A percentile compares a stretch with the other conserved stretches of the same genome.
Conservation (phyloP, 1,140 invertebrate genomes). For the Drosophila varians region DNA sequence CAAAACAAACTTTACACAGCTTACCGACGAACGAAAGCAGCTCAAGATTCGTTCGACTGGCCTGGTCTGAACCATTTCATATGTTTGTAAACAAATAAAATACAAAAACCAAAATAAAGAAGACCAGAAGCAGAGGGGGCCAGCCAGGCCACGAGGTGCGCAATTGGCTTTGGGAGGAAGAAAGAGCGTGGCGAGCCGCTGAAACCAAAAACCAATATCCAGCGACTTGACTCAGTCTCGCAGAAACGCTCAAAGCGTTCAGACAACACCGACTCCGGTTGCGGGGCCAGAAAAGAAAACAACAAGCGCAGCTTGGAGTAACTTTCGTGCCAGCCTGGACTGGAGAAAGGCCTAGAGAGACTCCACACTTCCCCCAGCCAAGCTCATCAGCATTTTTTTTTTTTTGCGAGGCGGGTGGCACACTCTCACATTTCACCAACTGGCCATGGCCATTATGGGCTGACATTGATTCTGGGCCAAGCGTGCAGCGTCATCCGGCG, state of each 20-base stretch:
- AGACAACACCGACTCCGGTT: conserved; percentile 33
- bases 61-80: conserved; percentile 15
- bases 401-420: conserved; percentile 26
- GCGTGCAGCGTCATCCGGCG: conserved; percentile 33
- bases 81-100: conserved; percentile 50
- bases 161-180: conserved; percentile 30
- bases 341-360: conserved; percentile 66
- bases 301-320: conserved; percentile 31
- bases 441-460: not conserved
- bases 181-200: conserved; percentile 13
- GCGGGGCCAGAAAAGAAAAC: conserved; percentile 20
- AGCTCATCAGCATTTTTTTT: conserved; percentile 14
- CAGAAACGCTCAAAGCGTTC: conserved; percentile 73
- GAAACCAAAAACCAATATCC: conserved; percentile 13
- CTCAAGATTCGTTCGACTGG: conserved; percentile 48
- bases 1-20: conserved; percentile 59
- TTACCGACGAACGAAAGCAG: conserved; percentile 21
- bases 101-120: conserved; percentile 17
- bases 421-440: conserved; percentile 47
- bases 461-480: conserved; percentile 57
- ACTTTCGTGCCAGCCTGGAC: conserved; percentile 57
- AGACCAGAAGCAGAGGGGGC: too few species aligned
- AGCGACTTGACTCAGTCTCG: conserved; percentile 61
- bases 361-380: too few species aligned
- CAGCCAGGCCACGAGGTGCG: too few species aligned